phyloP scores from a whole-genome alignment of 2,888 invertebrate genomes.

The Hydroisotoma schaefferi region DNA sequence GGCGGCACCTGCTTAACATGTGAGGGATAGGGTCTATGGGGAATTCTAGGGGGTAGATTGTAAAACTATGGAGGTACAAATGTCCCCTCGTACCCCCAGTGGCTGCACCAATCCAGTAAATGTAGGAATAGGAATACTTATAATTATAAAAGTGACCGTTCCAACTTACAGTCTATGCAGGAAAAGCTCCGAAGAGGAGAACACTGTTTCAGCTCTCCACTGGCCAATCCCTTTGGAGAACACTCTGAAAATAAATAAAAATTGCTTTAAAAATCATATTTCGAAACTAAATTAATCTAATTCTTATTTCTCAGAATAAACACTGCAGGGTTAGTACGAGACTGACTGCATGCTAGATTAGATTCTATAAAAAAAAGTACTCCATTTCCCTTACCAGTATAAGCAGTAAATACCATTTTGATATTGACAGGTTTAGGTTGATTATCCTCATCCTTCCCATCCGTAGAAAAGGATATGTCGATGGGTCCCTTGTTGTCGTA shows the following conservation, averaged over 20 bases:
- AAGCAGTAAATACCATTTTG: conserved; percentile 38
- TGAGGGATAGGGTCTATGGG: no score
- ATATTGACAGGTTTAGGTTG: conserved; percentile 24
- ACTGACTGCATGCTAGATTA: no score
- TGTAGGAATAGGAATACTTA: no score
- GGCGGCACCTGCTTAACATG: no score
- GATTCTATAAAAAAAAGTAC: not conserved
- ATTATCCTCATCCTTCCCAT: conserved; percentile 31
- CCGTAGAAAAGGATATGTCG: conserved; percentile 42
- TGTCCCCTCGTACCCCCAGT: no score
- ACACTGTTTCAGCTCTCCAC: conserved; percentile 29
- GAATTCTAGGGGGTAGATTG: no score
- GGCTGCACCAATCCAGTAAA: no score
- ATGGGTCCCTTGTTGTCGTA: conserved; percentile 35
- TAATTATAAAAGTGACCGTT: no score
- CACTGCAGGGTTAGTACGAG: no score
- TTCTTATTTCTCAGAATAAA: no score
- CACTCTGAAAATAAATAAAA: conserved; percentile 31
- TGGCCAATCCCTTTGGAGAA: conserved; percentile 15
- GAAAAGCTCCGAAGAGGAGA: conserved; percentile 33
- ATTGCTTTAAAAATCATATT: not conserved
- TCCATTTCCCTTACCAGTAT: conserved; percentile 35
- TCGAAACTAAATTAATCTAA: no score
- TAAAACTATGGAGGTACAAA: no score
- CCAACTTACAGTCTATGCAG: conserved; percentile 32